Evolutionary conservation across 2,797 vertebrate species (phyloP), one percentile per base, ranked within the genome.

Genomic region (Psittacula echo): DNA sequence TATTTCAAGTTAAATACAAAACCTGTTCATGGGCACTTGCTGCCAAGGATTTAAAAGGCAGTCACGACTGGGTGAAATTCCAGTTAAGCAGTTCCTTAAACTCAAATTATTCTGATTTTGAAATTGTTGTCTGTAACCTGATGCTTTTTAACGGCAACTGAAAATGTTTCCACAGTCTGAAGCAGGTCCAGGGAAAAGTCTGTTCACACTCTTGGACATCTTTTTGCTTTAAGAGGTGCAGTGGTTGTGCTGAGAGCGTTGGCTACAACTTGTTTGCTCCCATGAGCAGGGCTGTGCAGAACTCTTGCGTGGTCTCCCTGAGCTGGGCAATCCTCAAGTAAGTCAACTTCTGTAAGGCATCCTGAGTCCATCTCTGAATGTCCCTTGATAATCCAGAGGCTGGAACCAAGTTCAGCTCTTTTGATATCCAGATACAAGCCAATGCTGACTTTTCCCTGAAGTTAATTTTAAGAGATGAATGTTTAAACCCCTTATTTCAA

Each of bases 71-170:
- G 97, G 89, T 97, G 88, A 92, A 90, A 94, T 77, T 95, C 96
- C 91, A 68, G 89, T 81, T 79, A 89, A 87, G 75, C 85, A 96
- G 87, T 85, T 96, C 94, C 92, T 97, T 95, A 91, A 97, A 97
- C 88, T 94, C 93, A 85, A 95, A 93, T 94, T 93, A 87, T 92
- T 95, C 75, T 90, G 78, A 73, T 80, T 89, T 96, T 85, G 72
- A 94, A 96, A 96, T 75, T 56, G 89, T 90, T 96, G 87, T 83
- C 89, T 41, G 93, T 80, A 95, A 97, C 61, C 34, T 77, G 70
- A 95, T 24, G 86, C 81, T 85, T 94, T 94, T 87, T 58, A 70
- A 81, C 10, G 81, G 86, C 51, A 80, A 92, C 73, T 76, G 68
- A 83, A 82, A 94, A 83, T 11, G 41, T 73, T 96, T 94, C 92